Evolutionary conservation across 1,140 invertebrate genomes (phyloP).

Genomic region (Pygmarrhopalites habei): DNA sequence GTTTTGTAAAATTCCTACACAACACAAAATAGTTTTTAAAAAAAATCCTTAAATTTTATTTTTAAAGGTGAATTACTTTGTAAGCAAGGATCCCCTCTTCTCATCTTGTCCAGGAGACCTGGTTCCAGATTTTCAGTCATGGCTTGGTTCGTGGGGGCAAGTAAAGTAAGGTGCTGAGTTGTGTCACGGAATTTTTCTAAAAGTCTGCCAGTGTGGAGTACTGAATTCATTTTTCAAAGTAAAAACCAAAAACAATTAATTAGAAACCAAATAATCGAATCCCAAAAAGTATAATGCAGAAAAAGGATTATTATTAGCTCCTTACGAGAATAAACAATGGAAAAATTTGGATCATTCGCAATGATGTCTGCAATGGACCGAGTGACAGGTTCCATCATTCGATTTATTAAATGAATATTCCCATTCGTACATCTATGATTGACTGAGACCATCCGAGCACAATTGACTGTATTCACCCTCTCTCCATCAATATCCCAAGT

Average conservation of each 20-base stretch:
- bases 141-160: slow-evolving; percentile 50
- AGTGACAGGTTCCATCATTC: slow-evolving; percentile 47
- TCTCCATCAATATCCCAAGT: slow-evolving; percentile 49
- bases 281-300: too few relatives aligned
- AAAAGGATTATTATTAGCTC: too few relatives aligned
- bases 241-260: too few relatives aligned
- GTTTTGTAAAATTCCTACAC: slow-evolving; percentile 53
- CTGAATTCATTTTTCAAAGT: too few relatives aligned
- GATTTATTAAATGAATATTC: slow-evolving; percentile 51
- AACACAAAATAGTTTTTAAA: background rate
- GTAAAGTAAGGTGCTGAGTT: slow-evolving; percentile 49
- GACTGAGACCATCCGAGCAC: slow-evolving; percentile 44
- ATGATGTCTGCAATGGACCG: slow-evolving; percentile 48
- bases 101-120: slow-evolving; percentile 40
- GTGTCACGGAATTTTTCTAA: slow-evolving; percentile 43
- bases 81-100: slow-evolving; percentile 42
- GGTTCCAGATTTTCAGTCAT: slow-evolving; percentile 45
- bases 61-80: slow-evolving; percentile 32
- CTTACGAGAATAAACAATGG: slow-evolving; percentile 41
- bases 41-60: background rate
- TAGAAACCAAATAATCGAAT: too few relatives aligned
- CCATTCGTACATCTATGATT: slow-evolving; percentile 50
- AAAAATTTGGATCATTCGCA: slow-evolving; percentile 47
- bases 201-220: slow-evolving; percentile 44
- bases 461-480: slow-evolving; percentile 50